A percentile compares a stretch with the other conserved stretches of the same genome.
phyloP scores from a whole-genome alignment of 2,888 invertebrate genomes.

The Drosophila picticornis region DNA sequence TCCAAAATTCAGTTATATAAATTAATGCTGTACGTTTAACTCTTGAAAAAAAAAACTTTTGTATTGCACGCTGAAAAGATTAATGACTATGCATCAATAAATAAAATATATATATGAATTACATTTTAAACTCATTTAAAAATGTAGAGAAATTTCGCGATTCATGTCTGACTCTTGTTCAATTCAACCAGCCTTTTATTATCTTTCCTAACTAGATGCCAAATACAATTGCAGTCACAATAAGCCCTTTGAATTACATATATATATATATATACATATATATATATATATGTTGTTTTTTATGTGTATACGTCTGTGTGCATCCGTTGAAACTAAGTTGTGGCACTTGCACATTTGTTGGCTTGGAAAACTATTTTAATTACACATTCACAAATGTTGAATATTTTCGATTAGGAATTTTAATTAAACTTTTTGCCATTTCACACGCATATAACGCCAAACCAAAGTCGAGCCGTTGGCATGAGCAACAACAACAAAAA shows the following conservation, averaged over 20 bases:
- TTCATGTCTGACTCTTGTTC: neutral
- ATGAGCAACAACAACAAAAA: constrained; percentile 15
- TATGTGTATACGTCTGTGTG: constrained; percentile 11
- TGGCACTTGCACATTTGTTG: constrained; percentile 48
- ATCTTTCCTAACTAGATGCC: constrained; percentile 12
- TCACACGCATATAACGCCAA: constrained; percentile 47
- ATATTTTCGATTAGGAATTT: constrained; percentile 81
- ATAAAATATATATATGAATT: neutral
- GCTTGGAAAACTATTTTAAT: constrained; percentile 81
- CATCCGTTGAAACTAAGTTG: constrained; percentile 13
- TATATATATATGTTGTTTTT: neutral
- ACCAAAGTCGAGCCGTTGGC: constrained; percentile 14
- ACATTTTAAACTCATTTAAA: neutral
- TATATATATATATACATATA: neutral
- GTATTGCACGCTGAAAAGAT: neutral
- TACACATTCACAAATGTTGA: constrained; percentile 77
- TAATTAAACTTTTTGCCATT: constrained; percentile 79
- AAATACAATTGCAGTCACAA: constrained; percentile 12
- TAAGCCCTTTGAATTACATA: neutral
- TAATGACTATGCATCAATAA: too few relatives aligned
- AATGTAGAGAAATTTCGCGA: neutral
- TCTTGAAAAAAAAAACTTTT: neutral
- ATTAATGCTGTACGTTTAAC: neutral
- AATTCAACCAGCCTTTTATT: neutral
- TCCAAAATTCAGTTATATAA: neutral